Percentiles rank a stretch among this genome's conserved stretches.
Evolutionary conservation across 2,888 invertebrate genomes (phyloP).

Genomic region (Drosophila meridionalis): DNA sequence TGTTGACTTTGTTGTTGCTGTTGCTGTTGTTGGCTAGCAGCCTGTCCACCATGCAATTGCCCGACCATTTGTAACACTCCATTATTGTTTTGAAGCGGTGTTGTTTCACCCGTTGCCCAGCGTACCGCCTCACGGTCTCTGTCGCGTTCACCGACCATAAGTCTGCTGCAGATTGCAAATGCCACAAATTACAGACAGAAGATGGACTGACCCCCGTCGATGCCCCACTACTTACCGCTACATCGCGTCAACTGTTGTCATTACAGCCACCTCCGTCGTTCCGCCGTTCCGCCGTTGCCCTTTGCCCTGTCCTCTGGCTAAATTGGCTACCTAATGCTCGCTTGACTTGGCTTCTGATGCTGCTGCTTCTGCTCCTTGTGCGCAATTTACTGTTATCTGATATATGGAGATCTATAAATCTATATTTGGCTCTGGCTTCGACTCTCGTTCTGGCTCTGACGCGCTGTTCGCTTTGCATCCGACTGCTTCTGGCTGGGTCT

Average conservation of each 20-base stretch:
- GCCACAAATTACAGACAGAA: background rate
- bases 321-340: conserved; percentile 2
- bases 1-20: conserved; percentile 69
- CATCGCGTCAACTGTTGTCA: conserved; percentile 85
- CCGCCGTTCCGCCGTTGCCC: conserved; percentile 27
- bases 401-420: conserved; percentile 63
- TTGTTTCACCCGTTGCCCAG: conserved; percentile 86
- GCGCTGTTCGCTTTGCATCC: conserved; percentile 28
- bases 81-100: conserved; percentile 86
- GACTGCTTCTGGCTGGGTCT: conserved; percentile 12
- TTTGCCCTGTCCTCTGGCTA: conserved; percentile 8
- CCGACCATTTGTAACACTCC: conserved; percentile 85
- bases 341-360: conserved; percentile 1
- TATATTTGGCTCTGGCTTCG: conserved; percentile 4
- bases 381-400: conserved; percentile 44
- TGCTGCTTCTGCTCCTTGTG: conserved; percentile 16
- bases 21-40: conserved; percentile 84
- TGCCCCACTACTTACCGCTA: conserved; percentile 83
- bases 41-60: conserved; percentile 85
- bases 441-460: conserved; percentile 27
- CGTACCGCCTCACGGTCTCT: conserved; percentile 86
- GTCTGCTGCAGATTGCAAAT: conserved; percentile 79
- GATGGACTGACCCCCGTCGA: background rate
- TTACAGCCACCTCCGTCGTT: conserved; percentile 72
- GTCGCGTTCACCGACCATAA: conserved; percentile 86